phyloP scores from a whole-genome alignment of 2,797 vertebrate genomes.

The Champsocephalus gunnari region DNA sequence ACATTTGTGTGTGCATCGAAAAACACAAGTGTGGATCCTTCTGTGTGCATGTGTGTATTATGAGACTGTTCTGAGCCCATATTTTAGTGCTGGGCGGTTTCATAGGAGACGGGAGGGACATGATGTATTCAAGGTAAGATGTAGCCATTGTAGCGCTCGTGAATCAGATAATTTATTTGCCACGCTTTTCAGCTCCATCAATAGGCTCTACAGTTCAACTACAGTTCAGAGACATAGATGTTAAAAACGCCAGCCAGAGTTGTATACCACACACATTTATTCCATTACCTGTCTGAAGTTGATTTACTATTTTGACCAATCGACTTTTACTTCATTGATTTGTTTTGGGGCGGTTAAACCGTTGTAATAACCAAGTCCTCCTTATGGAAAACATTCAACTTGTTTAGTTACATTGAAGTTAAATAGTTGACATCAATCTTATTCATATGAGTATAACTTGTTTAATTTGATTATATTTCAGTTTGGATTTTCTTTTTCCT shows the following conservation, averaged over 20 bases:
- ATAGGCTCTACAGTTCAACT: background rate
- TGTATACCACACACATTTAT: background rate
- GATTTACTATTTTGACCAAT: background rate
- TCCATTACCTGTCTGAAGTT: background rate
- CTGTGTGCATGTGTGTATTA: too few species aligned
- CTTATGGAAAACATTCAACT: background rate
- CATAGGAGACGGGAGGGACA: background rate
- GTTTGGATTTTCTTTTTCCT: background rate
- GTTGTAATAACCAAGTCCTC: background rate
- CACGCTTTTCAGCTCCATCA: background rate
- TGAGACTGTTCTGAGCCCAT: too few species aligned
- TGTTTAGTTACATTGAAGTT: background rate
- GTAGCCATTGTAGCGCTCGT: background rate
- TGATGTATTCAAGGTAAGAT: conserved; percentile 13
- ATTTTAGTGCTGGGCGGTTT: background rate
- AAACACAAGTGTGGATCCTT: too few species aligned
- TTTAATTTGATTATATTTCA: background rate
- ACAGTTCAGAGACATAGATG: conserved; percentile 15
- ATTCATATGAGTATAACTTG: background rate
- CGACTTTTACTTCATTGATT: conserved; percentile 5
- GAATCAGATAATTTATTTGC: background rate
- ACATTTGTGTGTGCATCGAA: too few species aligned
- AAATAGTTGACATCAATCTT: background rate
- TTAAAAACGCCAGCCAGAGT: background rate
- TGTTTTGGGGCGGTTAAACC: too few species aligned